phyloP scores from a whole-genome alignment of 2,888 invertebrate species.

The Apamea sordens region DNA sequence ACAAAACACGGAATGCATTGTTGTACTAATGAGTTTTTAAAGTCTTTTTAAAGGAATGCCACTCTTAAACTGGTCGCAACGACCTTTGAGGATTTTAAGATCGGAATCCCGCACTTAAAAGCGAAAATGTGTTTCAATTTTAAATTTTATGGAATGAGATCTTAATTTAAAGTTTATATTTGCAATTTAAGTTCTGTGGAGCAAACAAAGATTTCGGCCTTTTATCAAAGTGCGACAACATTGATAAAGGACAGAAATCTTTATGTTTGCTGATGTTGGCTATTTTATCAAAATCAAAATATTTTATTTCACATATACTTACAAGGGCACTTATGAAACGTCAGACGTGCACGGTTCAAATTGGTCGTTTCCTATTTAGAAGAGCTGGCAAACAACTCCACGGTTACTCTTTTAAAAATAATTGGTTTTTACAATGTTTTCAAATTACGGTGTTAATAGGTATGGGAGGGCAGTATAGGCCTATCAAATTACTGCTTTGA shows the following conservation, averaged over 20 bases:
- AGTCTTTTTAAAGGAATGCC: slow-evolving; percentile 62
- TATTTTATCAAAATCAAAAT: background rate
- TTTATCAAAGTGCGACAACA: background rate
- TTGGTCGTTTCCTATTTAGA: too few species aligned
- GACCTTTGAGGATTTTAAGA: slow-evolving; percentile 61
- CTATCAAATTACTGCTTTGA: background rate
- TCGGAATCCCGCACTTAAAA: slow-evolving; percentile 58
- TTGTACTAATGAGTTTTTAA: slow-evolving; percentile 73
- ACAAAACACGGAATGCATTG: slow-evolving; percentile 77
- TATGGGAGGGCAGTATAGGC: too few species aligned
- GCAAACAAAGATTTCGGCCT: background rate
- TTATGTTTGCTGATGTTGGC: background rate
- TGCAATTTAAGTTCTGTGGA: slow-evolving; percentile 25
- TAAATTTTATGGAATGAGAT: slow-evolving; percentile 45
- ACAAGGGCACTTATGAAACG: too few species aligned
- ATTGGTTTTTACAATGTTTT: too few species aligned
- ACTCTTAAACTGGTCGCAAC: slow-evolving; percentile 63
- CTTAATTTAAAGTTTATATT: slow-evolving; percentile 49
- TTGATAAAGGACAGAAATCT: too few species aligned
- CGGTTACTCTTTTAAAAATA: too few species aligned
- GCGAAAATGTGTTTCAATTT: slow-evolving; percentile 55
- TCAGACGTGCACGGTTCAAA: too few species aligned
- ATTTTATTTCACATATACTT: too few species aligned
- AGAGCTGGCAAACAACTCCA: too few species aligned
- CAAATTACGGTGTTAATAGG: too few species aligned